Conservation (phyloP, 2,797 vertebrate genomes). For the Amniataba percoides region DNA sequence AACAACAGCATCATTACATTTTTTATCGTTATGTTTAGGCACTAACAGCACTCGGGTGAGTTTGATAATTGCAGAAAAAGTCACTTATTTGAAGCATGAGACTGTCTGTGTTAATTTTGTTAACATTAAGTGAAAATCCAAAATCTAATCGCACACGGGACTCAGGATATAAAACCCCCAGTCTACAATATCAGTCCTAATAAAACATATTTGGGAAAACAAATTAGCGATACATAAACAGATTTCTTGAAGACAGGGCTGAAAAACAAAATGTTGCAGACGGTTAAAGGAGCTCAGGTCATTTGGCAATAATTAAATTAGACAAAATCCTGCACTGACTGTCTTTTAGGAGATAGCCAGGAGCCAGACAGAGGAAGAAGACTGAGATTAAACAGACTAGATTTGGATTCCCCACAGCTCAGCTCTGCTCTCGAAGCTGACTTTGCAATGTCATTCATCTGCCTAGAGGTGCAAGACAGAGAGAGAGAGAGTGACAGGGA, state of each 20-base stretch:
- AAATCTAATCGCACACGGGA: not conserved
- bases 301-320: slow-evolving; percentile 30
- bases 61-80: not conserved
- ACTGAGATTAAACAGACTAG: slow-evolving; percentile 25
- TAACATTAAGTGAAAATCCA: not conserved
- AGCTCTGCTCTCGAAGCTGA: slow-evolving; percentile 39
- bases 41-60: too few relatives aligned
- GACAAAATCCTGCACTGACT: slow-evolving; percentile 30
- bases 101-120: too few relatives aligned
- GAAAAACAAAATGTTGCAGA: not conserved
- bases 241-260: not conserved
- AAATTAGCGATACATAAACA: not conserved
- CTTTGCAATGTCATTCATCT: slow-evolving; percentile 57
- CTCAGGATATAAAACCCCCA: not conserved
- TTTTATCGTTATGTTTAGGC: too few relatives aligned
- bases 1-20: too few relatives aligned
- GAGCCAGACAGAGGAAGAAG: slow-evolving; percentile 11
- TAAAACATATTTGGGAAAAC: not conserved
- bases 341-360: slow-evolving; percentile 17
- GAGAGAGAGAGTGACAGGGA: slow-evolving; percentile 11
- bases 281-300: slow-evolving; percentile 3
- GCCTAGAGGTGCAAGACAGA: slow-evolving; percentile 35
- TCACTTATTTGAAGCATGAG: too few relatives aligned
- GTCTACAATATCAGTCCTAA: not conserved
- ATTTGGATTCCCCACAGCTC: slow-evolving; percentile 39